A percentile compares a stretch with the other conserved stretches of the same genome.
Conservation (phyloP, 2,888 invertebrate species). For the Microctonus aethiopoides region DNA sequence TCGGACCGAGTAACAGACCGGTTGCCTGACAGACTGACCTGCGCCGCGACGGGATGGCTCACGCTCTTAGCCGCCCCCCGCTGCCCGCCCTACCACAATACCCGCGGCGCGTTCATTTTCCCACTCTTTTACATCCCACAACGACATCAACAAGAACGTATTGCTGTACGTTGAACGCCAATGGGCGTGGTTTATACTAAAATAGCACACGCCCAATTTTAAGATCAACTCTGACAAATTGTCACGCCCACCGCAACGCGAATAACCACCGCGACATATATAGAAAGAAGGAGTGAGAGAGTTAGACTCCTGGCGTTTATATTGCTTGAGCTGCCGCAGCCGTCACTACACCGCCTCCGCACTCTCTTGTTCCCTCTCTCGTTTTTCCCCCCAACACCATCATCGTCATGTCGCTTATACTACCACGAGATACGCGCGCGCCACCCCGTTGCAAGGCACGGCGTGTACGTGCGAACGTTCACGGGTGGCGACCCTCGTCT, state of each 20-base stretch:
- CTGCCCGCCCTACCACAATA: constrained; percentile 26
- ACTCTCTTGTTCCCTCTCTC: background rate
- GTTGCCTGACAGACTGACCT: constrained; percentile 67
- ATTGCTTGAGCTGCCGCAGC: constrained; percentile 18
- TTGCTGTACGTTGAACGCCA: constrained; percentile 8
- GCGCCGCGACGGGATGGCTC: constrained; percentile 62
- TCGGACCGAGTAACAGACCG: constrained; percentile 59
- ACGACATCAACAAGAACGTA: constrained; percentile 22
- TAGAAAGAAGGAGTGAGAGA: background rate
- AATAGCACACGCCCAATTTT: constrained; percentile 7
- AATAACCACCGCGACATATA: background rate
- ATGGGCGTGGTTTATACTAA: background rate
- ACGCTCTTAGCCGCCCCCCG: constrained; percentile 59
- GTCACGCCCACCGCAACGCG: background rate
- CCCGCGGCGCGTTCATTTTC: background rate
- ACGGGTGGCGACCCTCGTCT: constrained; percentile 42
- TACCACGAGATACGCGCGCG: constrained; percentile 22
- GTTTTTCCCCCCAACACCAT: constrained; percentile 5
- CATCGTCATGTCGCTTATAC: constrained; percentile 25
- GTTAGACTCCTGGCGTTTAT: background rate
- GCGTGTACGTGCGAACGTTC: constrained; percentile 48
- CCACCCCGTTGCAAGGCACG: constrained; percentile 36
- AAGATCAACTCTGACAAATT: background rate
- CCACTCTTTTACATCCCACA: constrained; percentile 4
- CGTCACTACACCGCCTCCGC: constrained; percentile 4